Base-by-base conservation (phyloP, 2,888 invertebrate species). In the Hypercompe scribonia region DNA sequence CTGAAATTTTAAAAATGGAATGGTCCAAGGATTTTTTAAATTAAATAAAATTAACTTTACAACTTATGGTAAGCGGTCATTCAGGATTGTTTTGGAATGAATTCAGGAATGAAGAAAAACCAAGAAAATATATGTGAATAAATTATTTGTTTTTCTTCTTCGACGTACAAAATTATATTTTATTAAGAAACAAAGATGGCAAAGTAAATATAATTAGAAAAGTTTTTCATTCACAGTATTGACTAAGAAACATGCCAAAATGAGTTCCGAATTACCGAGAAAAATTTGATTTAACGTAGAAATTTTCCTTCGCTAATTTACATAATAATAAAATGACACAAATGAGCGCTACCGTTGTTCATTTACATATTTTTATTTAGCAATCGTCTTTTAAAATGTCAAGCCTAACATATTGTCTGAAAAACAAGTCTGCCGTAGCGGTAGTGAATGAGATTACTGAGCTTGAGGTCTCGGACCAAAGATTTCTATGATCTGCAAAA, bases 121-220 rank as follows among this genome's bases (percentile, higher is more conserved):
- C 10, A 2, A 50, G 50, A 50, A 61, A 31, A 58, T 58, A 31
- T 31, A 31, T 61, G 1, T 61, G 31, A 61, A 15, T 58, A 58
- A 61, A 61, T 61, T 61, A 61, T 31, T 31, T 7, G 8, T 18
- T 42, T 13, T 39, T 39, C n/a, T 46, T 46, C 11, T 64, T 58
- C n/a, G 31, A 58, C 21, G 13, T 50, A 46, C 42, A 65, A 24
- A 73, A 70, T 28, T 34, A 71, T 63, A 65, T 72, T 77, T 73
- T 71, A 69, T 64, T 63, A 76, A 72, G 63, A 76, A 76, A 79
- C 70, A 74, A 78, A 76, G 75, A 68, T 46, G 70, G 18, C 61
- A 79, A 74, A 74, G 74, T 61, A 61, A 78, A 72, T 31, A 63
- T 75, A 76, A 71, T 76, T 70, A 68, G 71, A 61, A 74, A 82